Evolutionary conservation across 1,140 invertebrate genomes (phyloP).

Genomic region (Gonatopus flavifemur): DNA sequence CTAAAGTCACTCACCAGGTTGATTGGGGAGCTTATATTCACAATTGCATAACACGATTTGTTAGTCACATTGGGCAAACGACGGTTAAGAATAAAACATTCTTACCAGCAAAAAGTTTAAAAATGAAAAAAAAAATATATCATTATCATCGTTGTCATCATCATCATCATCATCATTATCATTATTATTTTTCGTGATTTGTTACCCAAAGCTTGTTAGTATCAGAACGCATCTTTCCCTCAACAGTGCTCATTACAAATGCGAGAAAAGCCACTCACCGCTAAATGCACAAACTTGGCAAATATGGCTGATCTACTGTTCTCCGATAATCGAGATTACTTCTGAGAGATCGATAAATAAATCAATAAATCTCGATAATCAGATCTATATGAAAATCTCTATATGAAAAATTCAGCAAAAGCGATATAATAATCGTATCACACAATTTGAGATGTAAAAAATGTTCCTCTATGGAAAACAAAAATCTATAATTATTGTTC

Average conservation of each 20-base stretch:
- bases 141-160: conserved; percentile 7
- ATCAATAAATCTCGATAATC: too few species aligned
- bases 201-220: too few species aligned
- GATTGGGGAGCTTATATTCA: conserved; percentile 75
- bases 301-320: too few species aligned
- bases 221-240: conserved; percentile 7
- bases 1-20: conserved; percentile 86
- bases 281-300: conserved; percentile 23
- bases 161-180: conserved; percentile 3
- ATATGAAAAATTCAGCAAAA: too few species aligned
- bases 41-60: conserved; percentile 52
- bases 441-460: too few species aligned
- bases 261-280: conserved; percentile 27
- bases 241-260: conserved; percentile 17
- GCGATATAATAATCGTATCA: too few species aligned
- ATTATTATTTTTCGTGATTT: background rate
- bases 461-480: too few species aligned
- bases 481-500: too few species aligned
- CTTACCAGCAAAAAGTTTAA: background rate
- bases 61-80: conserved; percentile 41
- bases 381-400: too few species aligned
- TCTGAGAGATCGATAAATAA: too few species aligned
- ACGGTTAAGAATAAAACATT: conserved; percentile 20
- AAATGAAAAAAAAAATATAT: background rate
- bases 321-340: too few species aligned